Evolutionary conservation across 1,140 invertebrate species (phyloP).

Genomic region (Drosophila tropicalis): DNA sequence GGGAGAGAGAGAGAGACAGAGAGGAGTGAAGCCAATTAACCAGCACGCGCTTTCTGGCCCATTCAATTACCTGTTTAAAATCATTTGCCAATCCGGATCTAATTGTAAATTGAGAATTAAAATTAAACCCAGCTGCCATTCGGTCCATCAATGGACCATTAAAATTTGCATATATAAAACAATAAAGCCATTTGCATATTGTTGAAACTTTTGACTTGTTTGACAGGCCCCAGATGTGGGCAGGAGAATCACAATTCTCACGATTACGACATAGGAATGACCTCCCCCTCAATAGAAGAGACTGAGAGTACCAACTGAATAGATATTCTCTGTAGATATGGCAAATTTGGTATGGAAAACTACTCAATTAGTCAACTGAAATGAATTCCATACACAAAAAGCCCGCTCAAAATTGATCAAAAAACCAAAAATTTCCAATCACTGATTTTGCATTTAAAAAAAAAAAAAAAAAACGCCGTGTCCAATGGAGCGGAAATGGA

Average conservation of each 20-base stretch:
- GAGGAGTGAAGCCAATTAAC: conserved; percentile 7
- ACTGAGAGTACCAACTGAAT: not conserved
- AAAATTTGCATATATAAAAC: conserved; percentile 72
- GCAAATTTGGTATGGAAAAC: conserved; percentile 58
- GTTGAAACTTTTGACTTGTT: conserved; percentile 30
- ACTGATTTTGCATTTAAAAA: conserved; percentile 72
- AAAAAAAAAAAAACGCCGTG: conserved; percentile 44
- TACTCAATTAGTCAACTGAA: conserved; percentile 71
- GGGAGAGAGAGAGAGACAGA: not conserved
- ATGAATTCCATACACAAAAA: conserved; percentile 59
- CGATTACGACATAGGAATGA: conserved; percentile 62
- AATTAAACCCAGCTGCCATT: conserved; percentile 40
- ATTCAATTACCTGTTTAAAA: conserved; percentile 23
- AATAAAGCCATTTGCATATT: conserved; percentile 70
- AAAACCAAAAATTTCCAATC: conserved; percentile 75
- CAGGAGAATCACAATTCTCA: conserved; percentile 42
- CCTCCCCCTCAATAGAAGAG: conserved; percentile 1
- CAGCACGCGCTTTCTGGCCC: conserved; percentile 39
- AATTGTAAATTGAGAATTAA: conserved; percentile 44
- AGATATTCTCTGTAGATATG: not conserved
- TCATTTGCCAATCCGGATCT: conserved; percentile 58
- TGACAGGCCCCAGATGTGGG: conserved; percentile 13
- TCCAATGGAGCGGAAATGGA: conserved; percentile 67
- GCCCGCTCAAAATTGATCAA: conserved; percentile 74
- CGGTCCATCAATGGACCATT: conserved; percentile 45